These are phyloP conservation scores for Drosophila suboccidentalis DNA, from an alignment of 2,888 invertebrate species.

Conservation along the genomic window DNA sequence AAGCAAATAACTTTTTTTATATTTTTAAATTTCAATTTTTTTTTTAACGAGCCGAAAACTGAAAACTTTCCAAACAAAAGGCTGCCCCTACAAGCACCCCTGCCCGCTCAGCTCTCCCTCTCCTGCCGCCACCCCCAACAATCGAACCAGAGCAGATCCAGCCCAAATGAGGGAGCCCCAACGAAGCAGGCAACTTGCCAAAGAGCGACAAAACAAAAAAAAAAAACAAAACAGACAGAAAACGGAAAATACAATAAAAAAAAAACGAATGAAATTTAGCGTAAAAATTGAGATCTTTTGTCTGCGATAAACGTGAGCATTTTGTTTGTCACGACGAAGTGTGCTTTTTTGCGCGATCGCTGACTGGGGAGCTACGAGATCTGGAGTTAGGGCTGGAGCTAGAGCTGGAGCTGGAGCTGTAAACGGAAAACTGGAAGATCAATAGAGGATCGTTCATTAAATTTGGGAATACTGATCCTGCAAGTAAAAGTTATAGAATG, in stretches of 20 bases:
- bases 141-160: conserved; percentile 71
- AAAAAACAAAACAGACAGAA: conserved; percentile 22
- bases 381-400: conserved; percentile 39
- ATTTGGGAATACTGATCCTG: neutral
- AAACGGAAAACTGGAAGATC: conserved; percentile 1
- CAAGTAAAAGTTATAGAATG: neutral
- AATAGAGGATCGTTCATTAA: neutral
- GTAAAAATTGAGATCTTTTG: conserved; percentile 82
- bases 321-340: conserved; percentile 84
- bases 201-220: conserved; percentile 49
- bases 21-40: conserved; percentile 66
- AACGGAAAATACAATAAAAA: conserved; percentile 39
- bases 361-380: conserved; percentile 20
- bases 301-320: conserved; percentile 83
- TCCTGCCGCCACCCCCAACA: conserved; percentile 18
- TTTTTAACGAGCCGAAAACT: conserved; percentile 78
- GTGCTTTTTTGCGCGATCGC: conserved; percentile 79
- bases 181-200: conserved; percentile 38
- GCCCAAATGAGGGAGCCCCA: conserved; percentile 49
- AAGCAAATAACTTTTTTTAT: conserved; percentile 29
- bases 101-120: neutral
- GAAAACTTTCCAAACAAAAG: conserved; percentile 82
- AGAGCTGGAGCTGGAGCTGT: conserved; percentile 12
- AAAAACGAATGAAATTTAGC: conserved; percentile 72
- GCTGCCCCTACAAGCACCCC: conserved; percentile 38